A percentile compares a stretch with the other conserved stretches of the same genome.
These are phyloP conservation scores for Bubalus kerabau DNA, from an alignment of 2,113 vertebrate genomes.

Conservation along the genomic window DNA sequence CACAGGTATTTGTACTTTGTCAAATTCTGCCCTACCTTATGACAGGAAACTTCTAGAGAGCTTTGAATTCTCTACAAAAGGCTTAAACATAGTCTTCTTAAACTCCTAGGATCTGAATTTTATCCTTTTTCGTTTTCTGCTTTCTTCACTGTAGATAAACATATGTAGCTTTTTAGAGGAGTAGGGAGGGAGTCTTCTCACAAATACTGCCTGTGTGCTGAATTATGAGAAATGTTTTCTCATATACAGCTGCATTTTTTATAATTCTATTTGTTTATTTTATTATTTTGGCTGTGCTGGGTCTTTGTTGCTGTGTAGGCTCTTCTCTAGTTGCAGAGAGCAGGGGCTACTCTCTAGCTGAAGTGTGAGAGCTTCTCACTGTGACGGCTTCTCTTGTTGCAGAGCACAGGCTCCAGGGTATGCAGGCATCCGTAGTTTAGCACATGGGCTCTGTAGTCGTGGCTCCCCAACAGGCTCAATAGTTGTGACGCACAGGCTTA, in stretches of 20 bases:
- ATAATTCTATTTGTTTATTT: neutral
- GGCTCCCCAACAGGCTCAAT: neutral
- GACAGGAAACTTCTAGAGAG: neutral
- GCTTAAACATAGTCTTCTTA: neutral
- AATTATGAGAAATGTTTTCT: neutral
- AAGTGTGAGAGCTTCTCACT: neutral
- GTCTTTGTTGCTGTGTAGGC: neutral
- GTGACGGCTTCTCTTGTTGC: neutral
- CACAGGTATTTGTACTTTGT: neutral
- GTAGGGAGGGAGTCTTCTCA: neutral
- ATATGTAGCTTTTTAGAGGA: neutral
- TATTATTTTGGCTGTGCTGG: neutral
- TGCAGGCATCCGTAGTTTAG: neutral
- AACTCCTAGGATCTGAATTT: neutral
- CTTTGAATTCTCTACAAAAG: neutral
- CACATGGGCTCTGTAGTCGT: accelerated
- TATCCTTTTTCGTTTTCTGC: neutral
- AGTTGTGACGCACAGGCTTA: accelerated
- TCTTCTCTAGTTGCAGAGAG: neutral
- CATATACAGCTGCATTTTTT: neutral
- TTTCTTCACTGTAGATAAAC: neutral
- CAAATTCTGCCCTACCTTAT: neutral
- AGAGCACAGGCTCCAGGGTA: neutral
- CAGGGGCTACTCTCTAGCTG: neutral
- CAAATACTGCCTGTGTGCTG: neutral